Percentiles rank a stretch among this genome's conserved stretches.
Conservation (phyloP, 2,113 vertebrate genomes). For the Amphiprion percula region DNA sequence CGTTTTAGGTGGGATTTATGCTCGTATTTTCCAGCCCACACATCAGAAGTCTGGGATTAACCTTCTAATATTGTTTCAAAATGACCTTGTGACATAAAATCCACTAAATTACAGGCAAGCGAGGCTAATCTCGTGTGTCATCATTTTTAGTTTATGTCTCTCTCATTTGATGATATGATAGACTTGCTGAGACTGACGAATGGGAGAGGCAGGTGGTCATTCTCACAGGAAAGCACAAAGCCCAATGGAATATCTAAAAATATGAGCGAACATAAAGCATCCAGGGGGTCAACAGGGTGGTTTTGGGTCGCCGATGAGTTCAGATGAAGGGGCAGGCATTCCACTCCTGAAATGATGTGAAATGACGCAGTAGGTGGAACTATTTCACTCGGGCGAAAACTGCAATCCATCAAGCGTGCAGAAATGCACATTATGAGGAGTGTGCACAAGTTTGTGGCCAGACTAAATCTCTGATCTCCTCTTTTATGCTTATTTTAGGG, state of each 20-base stretch:
- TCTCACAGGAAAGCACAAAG: constrained; percentile 47
- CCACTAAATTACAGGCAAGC: constrained; percentile 1
- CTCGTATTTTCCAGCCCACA: not conserved
- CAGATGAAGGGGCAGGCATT: constrained; percentile 50
- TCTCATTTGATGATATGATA: not conserved
- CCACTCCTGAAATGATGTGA: constrained; percentile 34
- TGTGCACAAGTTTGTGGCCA: not conserved
- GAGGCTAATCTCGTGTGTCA: constrained; percentile 19
- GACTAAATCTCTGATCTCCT: not conserved
- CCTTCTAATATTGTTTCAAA: constrained; percentile 9
- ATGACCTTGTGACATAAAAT: constrained; percentile 20
- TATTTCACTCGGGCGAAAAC: constrained; percentile 11
- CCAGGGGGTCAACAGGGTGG: constrained; percentile 43
- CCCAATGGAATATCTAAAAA: constrained; percentile 68
- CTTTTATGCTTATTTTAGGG: constrained; percentile 5
- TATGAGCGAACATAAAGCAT: constrained; percentile 62
- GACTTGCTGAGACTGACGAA: constrained; percentile 25
- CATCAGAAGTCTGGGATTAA: constrained; percentile 21
- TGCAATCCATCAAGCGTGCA: constrained; percentile 2
- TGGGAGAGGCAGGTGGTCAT: constrained; percentile 51
- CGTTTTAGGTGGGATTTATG: not conserved
- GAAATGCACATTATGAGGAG: not conserved
- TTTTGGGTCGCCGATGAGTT: constrained; percentile 53
- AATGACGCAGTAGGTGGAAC: constrained; percentile 38
- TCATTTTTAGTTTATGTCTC: constrained; percentile 12